Percentiles rank a stretch among this genome's conserved stretches.
Evolutionary conservation across 2,888 invertebrate genomes (phyloP).

Genomic region (Galerucella pusilla): DNA sequence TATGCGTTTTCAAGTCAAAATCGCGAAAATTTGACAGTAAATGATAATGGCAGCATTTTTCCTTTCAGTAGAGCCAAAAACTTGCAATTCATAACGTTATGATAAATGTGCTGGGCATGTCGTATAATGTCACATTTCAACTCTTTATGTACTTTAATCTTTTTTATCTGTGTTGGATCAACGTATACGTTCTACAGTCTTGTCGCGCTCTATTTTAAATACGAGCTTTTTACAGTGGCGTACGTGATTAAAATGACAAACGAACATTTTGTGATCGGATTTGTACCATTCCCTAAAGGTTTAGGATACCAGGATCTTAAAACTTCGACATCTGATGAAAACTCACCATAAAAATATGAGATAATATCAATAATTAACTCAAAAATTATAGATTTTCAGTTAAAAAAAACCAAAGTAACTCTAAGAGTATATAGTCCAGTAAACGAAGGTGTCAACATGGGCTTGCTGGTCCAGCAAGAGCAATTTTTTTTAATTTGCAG

Average conservation of each 20-base stretch:
- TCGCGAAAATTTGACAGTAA: neutral
- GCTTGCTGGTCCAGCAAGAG: no score
- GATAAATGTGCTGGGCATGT: conserved; percentile 45
- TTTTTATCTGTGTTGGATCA: conserved; percentile 49
- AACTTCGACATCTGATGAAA: no score
- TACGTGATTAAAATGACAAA: neutral
- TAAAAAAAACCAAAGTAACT: no score
- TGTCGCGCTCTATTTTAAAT: conserved; percentile 36
- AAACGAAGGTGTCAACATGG: no score
- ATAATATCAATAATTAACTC: no score
- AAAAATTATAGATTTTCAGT: no score
- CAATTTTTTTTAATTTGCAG: no score
- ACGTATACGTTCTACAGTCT: conserved; percentile 40
- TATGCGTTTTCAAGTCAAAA: neutral
- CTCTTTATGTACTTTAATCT: conserved; percentile 48
- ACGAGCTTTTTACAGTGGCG: conserved; percentile 22
- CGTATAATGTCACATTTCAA: conserved; percentile 55
- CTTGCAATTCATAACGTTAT: conserved; percentile 25
- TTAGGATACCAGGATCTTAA: no score
- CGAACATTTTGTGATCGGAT: neutral
- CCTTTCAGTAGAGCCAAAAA: conserved; percentile 10
- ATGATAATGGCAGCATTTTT: conserved; percentile 25
- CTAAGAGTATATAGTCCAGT: no score
- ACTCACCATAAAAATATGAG: no score
- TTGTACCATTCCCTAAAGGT: no score